Base-by-base conservation (phyloP, 2,888 invertebrate genomes). In the Lithophane socia region DNA sequence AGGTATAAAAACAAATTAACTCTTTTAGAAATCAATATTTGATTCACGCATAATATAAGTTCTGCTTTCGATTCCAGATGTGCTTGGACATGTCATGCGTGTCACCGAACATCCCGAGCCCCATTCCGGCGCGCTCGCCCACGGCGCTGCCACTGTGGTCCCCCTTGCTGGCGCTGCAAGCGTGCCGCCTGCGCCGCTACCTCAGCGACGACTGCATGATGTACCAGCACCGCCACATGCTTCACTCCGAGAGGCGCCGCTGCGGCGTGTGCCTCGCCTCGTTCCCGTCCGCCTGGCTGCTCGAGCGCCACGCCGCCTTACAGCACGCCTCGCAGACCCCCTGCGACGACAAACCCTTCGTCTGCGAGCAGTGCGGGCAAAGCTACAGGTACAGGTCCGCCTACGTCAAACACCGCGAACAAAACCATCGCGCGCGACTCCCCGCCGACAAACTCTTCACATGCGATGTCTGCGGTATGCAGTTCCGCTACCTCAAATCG, bases 381-480 rank as follows among this genome's bases (percentile, higher is more conserved):
- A 98, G 98, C 91, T 99, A 99, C 95, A 97, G 98, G 87, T 99
- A 99, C 94, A 97, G 98, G 79, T 99, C 98, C 61, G 98, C 99
- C 56, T 96, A 96, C 85, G 96, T 96, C 68, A 96, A 96, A 92
- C 99, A 99, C 92, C 97, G 98, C 73, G 99, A 99, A 92, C 99
- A 99, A 92, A 99, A 99, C 92, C 99, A 99, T 92, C 97, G 98
- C 37, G 98, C 99, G 4, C 97, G 98, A 29, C 96, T 99, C 65
- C 99, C 99, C 3, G 99, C 99, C 47, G 99, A 99, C 93, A 99
- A 99, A 93, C 97, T 99, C 29, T 99, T 99, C 95, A 98, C 98
- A 37, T 99, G 99, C 92, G 99, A 99, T 92, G 98, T 99, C 4
- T 99, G 99, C 93, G 99, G 99, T 80, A 99, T 99, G 99, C 99